Evolutionary conservation across 2,113 vertebrate genomes (phyloP).

Genomic region (Oenanthe melanoleuca): DNA sequence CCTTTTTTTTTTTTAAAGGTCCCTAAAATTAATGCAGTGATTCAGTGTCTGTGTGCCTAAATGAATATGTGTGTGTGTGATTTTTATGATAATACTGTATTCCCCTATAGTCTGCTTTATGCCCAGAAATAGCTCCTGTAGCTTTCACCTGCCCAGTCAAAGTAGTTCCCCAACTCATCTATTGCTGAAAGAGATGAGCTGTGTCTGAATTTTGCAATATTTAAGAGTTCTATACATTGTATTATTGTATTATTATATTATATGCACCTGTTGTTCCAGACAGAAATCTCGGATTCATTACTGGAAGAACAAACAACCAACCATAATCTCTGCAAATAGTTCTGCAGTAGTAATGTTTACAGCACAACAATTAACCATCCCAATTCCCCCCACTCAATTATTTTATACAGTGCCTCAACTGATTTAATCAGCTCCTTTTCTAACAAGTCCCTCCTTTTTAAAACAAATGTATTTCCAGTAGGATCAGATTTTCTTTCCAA

Average conservation of each 20-base stretch:
- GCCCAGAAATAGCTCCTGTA: background rate
- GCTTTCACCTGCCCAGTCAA: background rate
- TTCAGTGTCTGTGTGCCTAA: background rate
- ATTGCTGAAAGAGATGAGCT: background rate
- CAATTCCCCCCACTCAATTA: background rate
- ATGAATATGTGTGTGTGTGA: background rate
- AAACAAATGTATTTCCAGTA: background rate
- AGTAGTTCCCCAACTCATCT: background rate
- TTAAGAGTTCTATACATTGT: background rate
- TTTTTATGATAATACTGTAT: background rate
- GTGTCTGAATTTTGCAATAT: background rate
- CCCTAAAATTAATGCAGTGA: background rate
- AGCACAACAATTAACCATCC: background rate
- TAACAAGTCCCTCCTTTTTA: background rate
- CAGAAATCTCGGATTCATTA: background rate
- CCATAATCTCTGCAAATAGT: background rate
- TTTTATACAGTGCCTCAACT: background rate
- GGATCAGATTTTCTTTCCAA: background rate
- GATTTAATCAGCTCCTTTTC: conserved; percentile 4
- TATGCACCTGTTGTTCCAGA: background rate
- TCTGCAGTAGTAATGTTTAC: background rate
- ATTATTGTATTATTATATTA: background rate
- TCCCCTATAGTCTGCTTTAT: background rate
- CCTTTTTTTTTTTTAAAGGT: background rate
- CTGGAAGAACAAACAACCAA: background rate